Percentiles rank a stretch among this genome's conserved stretches.
Evolutionary conservation across 2,113 vertebrate genomes (phyloP).

Genomic region (Podarcis raffonei): DNA sequence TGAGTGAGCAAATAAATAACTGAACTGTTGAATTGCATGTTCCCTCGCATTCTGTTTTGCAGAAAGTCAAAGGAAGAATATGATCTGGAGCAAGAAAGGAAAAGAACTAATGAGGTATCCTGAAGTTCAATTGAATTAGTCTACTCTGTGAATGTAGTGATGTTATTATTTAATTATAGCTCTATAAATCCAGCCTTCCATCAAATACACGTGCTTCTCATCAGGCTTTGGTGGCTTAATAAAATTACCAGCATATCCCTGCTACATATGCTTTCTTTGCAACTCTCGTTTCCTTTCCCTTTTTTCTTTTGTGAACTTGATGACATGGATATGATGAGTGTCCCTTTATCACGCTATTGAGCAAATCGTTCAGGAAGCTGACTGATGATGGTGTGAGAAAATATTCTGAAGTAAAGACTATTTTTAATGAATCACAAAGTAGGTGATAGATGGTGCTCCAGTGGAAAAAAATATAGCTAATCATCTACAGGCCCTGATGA

Average conservation of each 20-base stretch:
- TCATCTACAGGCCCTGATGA: background rate
- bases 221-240: background rate
- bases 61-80: slow-evolving; percentile 97
- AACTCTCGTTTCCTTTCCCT: background rate
- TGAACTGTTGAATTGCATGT: background rate
- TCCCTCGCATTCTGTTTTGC: slow-evolving; percentile 53
- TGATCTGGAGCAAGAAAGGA: slow-evolving; percentile 83
- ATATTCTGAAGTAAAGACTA: background rate
- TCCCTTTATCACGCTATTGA: background rate
- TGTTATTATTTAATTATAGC: background rate
- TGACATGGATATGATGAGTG: background rate
- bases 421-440: background rate
- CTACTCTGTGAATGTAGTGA: background rate
- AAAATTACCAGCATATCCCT: slow-evolving; percentile 10
- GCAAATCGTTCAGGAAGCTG: background rate
- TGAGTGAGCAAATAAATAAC: background rate
- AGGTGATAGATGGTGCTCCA: background rate
- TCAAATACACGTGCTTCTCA: background rate
- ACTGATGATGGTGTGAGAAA: background rate
- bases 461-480: background rate
- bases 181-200: background rate
- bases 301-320: background rate
- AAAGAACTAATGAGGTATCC: slow-evolving; percentile 73
- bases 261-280: background rate
- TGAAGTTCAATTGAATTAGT: background rate